Evolutionary conservation across 2,888 invertebrate species (phyloP).

Genomic region (Pristionchus fissidentatus): DNA sequence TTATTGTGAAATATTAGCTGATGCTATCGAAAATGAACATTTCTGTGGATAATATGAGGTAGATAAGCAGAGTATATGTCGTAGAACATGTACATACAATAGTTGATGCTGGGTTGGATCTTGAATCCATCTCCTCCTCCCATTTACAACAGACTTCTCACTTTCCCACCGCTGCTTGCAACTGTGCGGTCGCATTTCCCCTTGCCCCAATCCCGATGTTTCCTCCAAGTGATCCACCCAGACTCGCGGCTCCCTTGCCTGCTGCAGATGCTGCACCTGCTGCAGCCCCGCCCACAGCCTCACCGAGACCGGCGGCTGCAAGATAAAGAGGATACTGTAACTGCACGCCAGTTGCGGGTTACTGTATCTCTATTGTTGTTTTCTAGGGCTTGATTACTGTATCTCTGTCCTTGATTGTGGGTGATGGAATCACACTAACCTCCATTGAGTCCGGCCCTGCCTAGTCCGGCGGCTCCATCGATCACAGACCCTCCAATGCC

Average conservation of each 20-base stretch:
- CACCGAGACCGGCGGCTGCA: constrained; percentile 27
- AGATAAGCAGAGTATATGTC: too few relatives aligned
- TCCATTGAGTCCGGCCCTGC: constrained; percentile 24
- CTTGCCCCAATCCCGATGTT: neutral
- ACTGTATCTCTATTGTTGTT: neutral
- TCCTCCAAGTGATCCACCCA: constrained; percentile 29
- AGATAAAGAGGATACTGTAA: neutral
- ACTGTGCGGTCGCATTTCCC: neutral
- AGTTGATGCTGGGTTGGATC: too few relatives aligned
- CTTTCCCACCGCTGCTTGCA: neutral
- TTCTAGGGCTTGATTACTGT: neutral
- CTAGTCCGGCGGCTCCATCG: constrained; percentile 41
- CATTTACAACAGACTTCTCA: neutral
- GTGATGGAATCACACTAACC: neutral
- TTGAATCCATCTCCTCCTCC: too few relatives aligned
- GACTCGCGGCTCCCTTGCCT: constrained; percentile 18
- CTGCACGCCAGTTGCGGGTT: neutral
- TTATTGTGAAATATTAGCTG: too few relatives aligned
- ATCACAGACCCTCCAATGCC: constrained; percentile 27
- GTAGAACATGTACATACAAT: too few relatives aligned
- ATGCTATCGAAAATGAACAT: too few relatives aligned
- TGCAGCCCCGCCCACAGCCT: constrained; percentile 36
- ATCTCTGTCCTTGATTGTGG: neutral
- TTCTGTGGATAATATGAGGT: too few relatives aligned
- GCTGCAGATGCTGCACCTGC: constrained; percentile 34